Evolutionary conservation across 2,888 invertebrate species (phyloP).

Genomic region (Agrilus cyanescens): DNA sequence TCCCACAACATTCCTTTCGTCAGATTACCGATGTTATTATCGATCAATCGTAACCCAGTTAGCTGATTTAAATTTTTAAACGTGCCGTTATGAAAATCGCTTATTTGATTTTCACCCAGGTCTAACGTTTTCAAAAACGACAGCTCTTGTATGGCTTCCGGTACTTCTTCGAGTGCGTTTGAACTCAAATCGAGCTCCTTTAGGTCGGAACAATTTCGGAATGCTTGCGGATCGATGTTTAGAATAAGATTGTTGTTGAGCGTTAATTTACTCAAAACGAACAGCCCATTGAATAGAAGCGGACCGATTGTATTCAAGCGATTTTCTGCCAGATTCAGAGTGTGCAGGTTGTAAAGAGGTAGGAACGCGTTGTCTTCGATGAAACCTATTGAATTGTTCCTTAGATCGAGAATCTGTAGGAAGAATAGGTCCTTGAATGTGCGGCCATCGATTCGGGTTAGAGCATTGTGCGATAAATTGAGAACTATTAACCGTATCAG

Average conservation of each 20-base stretch:
- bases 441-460: constrained; percentile 69
- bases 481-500: constrained; percentile 73
- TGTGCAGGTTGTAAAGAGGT: constrained; percentile 79
- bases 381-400: constrained; percentile 80
- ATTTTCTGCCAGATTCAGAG: constrained; percentile 81
- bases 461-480: constrained; percentile 75
- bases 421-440: constrained; percentile 81
- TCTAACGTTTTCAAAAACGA: constrained; percentile 78
- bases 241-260: constrained; percentile 76
- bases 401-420: constrained; percentile 72
- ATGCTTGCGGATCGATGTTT: constrained; percentile 66
- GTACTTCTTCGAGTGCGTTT: constrained; percentile 70
- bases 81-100: constrained; percentile 69
- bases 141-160: constrained; percentile 70
- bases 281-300: constrained; percentile 71
- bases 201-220: constrained; percentile 77
- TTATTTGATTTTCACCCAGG: constrained; percentile 84
- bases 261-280: constrained; percentile 71
- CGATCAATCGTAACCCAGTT: constrained; percentile 76
- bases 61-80: constrained; percentile 78
- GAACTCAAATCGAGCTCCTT: constrained; percentile 83
- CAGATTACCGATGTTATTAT: constrained; percentile 79
- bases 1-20: constrained; percentile 81
- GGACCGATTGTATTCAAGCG: constrained; percentile 69
- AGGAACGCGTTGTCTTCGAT: constrained; percentile 80